Evolutionary conservation across 2,797 vertebrate species (phyloP), one percentile per base, ranked within the genome.

Genomic region (Phaenicophaeus curvirostris): DNA sequence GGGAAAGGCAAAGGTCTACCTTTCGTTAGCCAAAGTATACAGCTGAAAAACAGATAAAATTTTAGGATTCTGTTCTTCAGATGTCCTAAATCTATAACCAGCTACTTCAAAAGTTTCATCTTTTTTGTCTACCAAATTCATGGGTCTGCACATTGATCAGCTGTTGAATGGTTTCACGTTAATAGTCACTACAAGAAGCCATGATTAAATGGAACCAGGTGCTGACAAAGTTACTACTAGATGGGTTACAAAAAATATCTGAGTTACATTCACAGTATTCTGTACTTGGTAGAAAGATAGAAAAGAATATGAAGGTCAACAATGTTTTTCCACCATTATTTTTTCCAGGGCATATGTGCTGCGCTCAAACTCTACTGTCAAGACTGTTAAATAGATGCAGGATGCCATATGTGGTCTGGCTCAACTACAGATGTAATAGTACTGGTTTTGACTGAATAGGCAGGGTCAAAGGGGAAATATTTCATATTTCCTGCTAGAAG

Each of bases 321-420:
- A n/a, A 31, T 20, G n/a, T 14, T 76, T 79, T 78, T 61, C 31
- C 13, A 72, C 46, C 28, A 17, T 13, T 35, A 55, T 8, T 15
- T 78, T 74, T n/a, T 68, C 54, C 11, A 7, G 0, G 25, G 9
- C 14, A 18, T 21, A 15, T 15, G 13, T 1, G 0, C 17, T 39
- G 14, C 75, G 6, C 78, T 83, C 4, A 3, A 33, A 3, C 8
- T 80, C 13, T 73, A 5, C 15, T 61, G 69, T 25, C 16, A 85
- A 61, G 12, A 19, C 28, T 44, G 5, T 10, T 63, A 28, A 62
- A 51, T 19, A 65, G 55, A 77, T 77, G 33, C 15, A 69, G 28
- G 20, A 46, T 33, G 23, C 6, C 3, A 9, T 23, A 4, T 14
- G 21, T 18, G 13, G 10, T 67, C 58, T 67, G 30, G 5, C 11